These are phyloP conservation scores for Troglohyphantes excavatus DNA, from an alignment of 2,888 invertebrate species.

Conservation along the genomic window DNA sequence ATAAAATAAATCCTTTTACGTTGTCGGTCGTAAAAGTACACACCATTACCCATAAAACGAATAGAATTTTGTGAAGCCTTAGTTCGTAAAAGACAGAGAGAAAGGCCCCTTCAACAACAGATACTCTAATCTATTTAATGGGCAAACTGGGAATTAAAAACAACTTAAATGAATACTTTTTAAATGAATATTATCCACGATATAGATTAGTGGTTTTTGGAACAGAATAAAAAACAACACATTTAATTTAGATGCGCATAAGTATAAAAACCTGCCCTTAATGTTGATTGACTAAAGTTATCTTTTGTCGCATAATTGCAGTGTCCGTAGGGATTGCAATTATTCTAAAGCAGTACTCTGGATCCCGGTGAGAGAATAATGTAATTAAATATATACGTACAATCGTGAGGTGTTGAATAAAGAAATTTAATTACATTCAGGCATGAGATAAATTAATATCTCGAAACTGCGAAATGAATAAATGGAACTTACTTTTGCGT, in stretches of 20 bases:
- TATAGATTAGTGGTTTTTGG: constrained; percentile 3
- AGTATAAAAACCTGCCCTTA: neutral
- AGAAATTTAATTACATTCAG: constrained; percentile 14
- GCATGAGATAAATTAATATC: neutral
- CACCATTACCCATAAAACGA: neutral
- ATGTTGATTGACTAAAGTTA: neutral
- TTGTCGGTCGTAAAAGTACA: constrained; percentile 15
- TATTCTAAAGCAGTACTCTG: neutral
- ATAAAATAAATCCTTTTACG: constrained; percentile 1
- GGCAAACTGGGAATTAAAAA: neutral
- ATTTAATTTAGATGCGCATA: neutral
- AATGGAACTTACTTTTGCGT: neutral
- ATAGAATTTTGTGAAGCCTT: neutral
- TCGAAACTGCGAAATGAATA: neutral
- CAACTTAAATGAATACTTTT: neutral
- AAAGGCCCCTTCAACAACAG: neutral
- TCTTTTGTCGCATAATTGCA: neutral
- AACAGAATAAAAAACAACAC: neutral
- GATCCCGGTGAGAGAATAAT: neutral
- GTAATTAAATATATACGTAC: constrained; percentile 14
- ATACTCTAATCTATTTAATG: constrained; percentile 15
- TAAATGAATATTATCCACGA: neutral
- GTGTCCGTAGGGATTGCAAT: neutral
- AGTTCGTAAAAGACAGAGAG: neutral
- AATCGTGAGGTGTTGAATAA: neutral